Percentiles rank a stretch among this genome's conserved stretches.
Evolutionary conservation across 2,113 vertebrate species (phyloP).

Genomic region (Heterotilapia buettikoferi): DNA sequence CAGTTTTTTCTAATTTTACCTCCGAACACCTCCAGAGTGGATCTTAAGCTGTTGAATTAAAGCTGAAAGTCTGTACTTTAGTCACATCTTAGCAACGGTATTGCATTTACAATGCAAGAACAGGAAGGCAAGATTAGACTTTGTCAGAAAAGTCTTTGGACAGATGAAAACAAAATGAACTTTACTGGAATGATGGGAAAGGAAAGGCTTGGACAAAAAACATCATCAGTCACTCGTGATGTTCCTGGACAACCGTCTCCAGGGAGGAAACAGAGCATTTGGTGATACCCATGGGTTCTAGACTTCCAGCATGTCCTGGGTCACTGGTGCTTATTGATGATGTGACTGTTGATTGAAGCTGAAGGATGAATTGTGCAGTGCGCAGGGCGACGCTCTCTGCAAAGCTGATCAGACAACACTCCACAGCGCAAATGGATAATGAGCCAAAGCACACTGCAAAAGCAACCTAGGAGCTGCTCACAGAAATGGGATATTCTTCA

Average conservation of each 20-base stretch:
- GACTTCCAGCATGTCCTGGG: background rate
- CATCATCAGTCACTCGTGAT: background rate
- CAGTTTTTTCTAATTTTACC: background rate
- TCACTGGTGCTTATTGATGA: background rate
- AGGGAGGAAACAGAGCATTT: background rate
- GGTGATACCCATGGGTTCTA: background rate
- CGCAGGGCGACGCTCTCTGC: background rate
- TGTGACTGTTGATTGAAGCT: background rate
- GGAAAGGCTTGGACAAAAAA: background rate
- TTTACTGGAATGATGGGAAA: background rate
- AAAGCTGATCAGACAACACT: background rate
- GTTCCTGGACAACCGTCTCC: background rate
- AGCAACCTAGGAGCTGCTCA: background rate
- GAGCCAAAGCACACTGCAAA: background rate
- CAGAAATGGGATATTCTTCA: background rate
- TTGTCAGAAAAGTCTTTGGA: background rate
- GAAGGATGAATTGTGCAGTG: background rate
- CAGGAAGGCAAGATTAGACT: background rate
- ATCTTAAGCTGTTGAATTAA: background rate
- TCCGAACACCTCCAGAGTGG: background rate
- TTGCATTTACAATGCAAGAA: background rate
- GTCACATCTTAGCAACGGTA: background rate
- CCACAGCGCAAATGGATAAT: background rate
- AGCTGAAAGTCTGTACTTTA: background rate
- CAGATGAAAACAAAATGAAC: background rate